A percentile compares a stretch with the other conserved stretches of the same genome.
These are phyloP conservation scores for Premnoplex brunnescens DNA, from an alignment of 2,797 vertebrate genomes.

Conservation along the genomic window DNA sequence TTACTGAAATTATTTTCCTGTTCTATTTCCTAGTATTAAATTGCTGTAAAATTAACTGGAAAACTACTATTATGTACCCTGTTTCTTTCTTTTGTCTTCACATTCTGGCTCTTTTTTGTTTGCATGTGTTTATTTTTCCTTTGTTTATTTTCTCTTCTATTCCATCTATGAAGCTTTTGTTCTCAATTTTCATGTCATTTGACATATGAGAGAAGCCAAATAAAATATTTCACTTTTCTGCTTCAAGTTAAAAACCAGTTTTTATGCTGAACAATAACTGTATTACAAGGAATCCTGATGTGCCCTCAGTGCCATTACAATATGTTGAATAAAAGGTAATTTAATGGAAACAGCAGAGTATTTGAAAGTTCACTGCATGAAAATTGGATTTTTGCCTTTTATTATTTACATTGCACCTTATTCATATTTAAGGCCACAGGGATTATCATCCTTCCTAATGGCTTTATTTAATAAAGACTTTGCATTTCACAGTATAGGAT, in stretches of 20 bases:
- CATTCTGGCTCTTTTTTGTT: background rate
- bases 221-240: conserved; percentile 42
- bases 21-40: conserved; percentile 40
- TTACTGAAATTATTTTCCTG: conserved; percentile 40
- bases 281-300: conserved; percentile 40
- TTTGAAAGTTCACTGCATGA: conserved; percentile 66
- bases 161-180: conserved; percentile 1
- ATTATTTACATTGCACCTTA: conserved; percentile 68
- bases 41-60: conserved; percentile 45
- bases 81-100: conserved; percentile 35
- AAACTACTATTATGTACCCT: conserved; percentile 1
- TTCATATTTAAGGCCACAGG: conserved; percentile 71
- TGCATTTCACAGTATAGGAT: conserved; percentile 54
- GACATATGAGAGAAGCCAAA: conserved; percentile 10
- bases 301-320: conserved; percentile 11
- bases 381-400: conserved; percentile 72
- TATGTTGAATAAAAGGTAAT: conserved; percentile 52
- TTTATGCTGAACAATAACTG: conserved; percentile 45
- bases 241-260: conserved; percentile 33
- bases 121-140: conserved; percentile 24
- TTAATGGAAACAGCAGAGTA: conserved; percentile 47
- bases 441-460: conserved; percentile 69
- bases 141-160: conserved; percentile 16
- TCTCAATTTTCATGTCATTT: conserved; percentile 31
- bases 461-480: conserved; percentile 73